phyloP scores from a whole-genome alignment of 2,797 vertebrate species.

The Thamnophis elegans region DNA sequence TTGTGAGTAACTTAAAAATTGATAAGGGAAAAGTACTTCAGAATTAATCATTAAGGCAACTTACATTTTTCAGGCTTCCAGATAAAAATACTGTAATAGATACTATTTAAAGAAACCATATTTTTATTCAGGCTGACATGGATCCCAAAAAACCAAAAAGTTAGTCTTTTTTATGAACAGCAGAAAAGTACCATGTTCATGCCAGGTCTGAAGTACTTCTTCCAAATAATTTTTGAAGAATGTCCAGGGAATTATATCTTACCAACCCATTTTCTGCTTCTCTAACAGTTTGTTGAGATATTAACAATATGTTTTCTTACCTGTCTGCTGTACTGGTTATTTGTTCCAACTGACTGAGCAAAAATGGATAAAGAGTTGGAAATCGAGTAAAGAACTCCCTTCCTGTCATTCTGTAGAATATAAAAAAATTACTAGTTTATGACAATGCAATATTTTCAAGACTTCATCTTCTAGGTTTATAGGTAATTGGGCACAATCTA shows the following conservation, averaged over 20 bases:
- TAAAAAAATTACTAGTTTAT: constrained; percentile 19
- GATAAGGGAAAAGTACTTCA: background rate
- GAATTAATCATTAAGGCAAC: background rate
- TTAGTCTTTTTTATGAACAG: background rate
- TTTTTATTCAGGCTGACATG: background rate
- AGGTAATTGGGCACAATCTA: background rate
- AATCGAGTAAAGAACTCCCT: constrained; percentile 94
- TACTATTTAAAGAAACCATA: background rate
- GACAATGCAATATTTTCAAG: background rate
- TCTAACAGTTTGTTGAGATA: background rate
- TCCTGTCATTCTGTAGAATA: constrained; percentile 87
- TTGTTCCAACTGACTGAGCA: constrained; percentile 86
- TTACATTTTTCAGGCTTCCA: background rate
- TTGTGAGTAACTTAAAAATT: background rate
- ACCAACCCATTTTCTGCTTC: background rate
- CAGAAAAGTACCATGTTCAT: background rate
- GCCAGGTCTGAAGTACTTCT: background rate
- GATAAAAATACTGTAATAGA: background rate
- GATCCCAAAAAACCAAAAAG: background rate
- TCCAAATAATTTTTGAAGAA: background rate
- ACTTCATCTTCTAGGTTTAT: background rate
- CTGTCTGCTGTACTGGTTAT: constrained; percentile 83
- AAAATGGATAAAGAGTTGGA: constrained; percentile 90
- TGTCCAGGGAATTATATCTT: background rate
- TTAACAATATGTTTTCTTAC: constrained; percentile 68